Conservation (phyloP, 2,113 vertebrate species). For the Alaudala cheleensis region DNA sequence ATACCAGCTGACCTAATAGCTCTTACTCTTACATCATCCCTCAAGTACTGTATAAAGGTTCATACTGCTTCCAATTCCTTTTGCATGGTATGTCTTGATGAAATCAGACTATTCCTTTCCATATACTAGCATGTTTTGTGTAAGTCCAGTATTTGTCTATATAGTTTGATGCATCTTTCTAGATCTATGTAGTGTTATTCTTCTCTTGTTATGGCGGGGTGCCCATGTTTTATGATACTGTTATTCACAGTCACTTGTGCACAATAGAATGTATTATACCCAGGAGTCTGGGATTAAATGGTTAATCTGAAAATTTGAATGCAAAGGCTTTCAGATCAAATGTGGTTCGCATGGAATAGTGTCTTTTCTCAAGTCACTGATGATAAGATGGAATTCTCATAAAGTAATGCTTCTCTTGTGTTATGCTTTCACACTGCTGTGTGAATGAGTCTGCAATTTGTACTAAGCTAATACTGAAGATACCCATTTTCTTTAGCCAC, state of each 20-base stretch:
- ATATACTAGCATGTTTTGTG: rapidly evolving
- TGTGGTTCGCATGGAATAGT: neutral
- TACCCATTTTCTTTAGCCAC: neutral
- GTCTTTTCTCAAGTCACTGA: neutral
- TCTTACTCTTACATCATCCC: neutral
- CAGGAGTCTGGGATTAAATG: neutral
- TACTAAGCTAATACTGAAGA: neutral
- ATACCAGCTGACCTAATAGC: neutral
- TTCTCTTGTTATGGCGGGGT: neutral
- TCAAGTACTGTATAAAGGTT: neutral
- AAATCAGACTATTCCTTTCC: neutral
- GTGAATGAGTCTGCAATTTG: neutral
- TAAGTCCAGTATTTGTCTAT: neutral
- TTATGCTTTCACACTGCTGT: neutral
- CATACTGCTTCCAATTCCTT: neutral
- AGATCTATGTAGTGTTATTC: neutral
- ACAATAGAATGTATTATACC: neutral
- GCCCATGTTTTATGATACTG: neutral
- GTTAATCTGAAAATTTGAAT: neutral
- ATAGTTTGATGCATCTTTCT: neutral
- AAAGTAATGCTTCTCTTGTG: neutral
- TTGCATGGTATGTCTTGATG: neutral
- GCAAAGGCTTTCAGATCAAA: neutral
- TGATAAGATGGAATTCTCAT: neutral
- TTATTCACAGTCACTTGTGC: neutral